These are phyloP conservation scores for Tolypeutes matacus DNA, from an alignment of 2,797 vertebrate species.

Conservation along the genomic window DNA sequence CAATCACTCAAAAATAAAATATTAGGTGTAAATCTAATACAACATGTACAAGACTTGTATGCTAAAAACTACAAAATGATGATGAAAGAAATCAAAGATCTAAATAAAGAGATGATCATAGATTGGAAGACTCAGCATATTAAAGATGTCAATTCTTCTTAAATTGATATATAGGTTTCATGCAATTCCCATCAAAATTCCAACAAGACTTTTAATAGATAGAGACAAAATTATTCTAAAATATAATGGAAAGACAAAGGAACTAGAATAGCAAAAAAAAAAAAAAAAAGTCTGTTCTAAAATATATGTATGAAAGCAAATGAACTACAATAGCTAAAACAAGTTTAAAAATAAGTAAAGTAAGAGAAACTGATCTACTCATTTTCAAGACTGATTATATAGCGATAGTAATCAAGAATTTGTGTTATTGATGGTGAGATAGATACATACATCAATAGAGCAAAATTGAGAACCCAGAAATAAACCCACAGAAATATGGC, in stretches of 20 bases:
- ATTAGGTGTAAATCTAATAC: too few species aligned
- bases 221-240: conserved; percentile 38
- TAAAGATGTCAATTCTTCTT: conserved; percentile 19
- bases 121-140: not conserved
- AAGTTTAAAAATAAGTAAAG: not conserved
- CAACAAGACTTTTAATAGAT: not conserved
- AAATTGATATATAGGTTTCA: conserved; percentile 29
- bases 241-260: not conserved
- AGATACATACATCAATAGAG: not conserved
- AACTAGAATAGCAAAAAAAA: not conserved
- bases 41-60: too few species aligned
- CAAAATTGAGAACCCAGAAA: not conserved
- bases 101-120: too few species aligned
- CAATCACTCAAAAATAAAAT: too few species aligned
- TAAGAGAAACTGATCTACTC: not conserved
- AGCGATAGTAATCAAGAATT: not conserved
- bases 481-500: not conserved
- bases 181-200: not conserved
- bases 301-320: too few species aligned
- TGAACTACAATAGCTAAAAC: not conserved
- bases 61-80: too few species aligned
- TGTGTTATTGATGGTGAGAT: not conserved
- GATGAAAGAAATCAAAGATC: too few species aligned
- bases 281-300: too few species aligned
- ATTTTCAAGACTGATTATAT: not conserved